Evolutionary conservation across 2,888 invertebrate genomes (phyloP).

Genomic region (Limnephilus lunatus): DNA sequence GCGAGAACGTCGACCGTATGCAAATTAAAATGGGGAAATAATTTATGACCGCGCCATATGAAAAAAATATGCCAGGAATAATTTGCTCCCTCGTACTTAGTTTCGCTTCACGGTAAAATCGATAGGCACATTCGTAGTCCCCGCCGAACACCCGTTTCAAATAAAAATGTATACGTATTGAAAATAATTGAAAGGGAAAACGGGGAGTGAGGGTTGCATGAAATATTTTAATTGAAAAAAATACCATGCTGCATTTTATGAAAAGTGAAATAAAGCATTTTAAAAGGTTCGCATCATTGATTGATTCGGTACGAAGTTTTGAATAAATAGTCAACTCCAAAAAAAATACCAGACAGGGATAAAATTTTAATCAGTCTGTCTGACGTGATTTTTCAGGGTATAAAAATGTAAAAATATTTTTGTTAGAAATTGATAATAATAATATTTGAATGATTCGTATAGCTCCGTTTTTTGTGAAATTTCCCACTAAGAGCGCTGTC

Average conservation of each 20-base stretch:
- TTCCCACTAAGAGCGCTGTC: too few relatives aligned
- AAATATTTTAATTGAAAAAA: not conserved
- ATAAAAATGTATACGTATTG: slow-evolving; percentile 19
- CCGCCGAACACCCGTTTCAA: slow-evolving; percentile 21
- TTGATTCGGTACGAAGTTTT: not conserved
- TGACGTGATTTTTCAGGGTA: not conserved
- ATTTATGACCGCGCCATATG: slow-evolving; percentile 62
- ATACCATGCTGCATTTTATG: not conserved
- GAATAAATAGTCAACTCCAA: not conserved
- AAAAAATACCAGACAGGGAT: not conserved
- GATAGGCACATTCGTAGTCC: slow-evolving; percentile 37
- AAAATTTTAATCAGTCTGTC: not conserved
- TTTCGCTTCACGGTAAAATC: slow-evolving; percentile 50
- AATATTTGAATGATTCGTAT: too few relatives aligned
- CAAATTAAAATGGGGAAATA: slow-evolving; percentile 66
- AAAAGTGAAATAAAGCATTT: not conserved
- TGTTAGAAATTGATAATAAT: too few relatives aligned
- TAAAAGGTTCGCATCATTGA: not conserved
- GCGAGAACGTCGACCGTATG: slow-evolving; percentile 59
- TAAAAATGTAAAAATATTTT: too few relatives aligned
- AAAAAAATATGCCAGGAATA: slow-evolving; percentile 55
- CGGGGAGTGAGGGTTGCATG: not conserved
- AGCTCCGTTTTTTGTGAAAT: too few relatives aligned
- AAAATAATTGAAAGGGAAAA: slow-evolving; percentile 2
- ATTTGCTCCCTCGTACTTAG: slow-evolving; percentile 50